These are phyloP conservation scores for Xiphophorus birchmanni DNA, from an alignment of 2,797 vertebrate genomes.

Conservation along the genomic window DNA sequence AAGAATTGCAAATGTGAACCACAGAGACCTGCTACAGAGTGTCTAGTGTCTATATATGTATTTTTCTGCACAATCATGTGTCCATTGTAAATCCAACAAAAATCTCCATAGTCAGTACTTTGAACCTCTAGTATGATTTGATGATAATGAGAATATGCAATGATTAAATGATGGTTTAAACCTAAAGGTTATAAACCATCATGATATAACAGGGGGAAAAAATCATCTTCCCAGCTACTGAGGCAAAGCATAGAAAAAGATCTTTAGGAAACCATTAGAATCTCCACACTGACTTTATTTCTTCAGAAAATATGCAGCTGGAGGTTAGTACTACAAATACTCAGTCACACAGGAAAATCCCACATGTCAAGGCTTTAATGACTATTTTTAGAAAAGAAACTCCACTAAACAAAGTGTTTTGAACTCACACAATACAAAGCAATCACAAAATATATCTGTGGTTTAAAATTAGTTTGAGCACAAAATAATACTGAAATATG, in stretches of 20 bases:
- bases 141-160: conserved; percentile 1
- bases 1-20: conserved; percentile 32
- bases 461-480: conserved; percentile 12
- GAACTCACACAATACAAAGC: conserved; percentile 9
- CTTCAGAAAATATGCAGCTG: neutral
- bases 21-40: conserved; percentile 30
- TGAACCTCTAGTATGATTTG: conserved; percentile 31
- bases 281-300: conserved; percentile 8
- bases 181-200: too few relatives aligned
- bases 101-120: conserved; percentile 31
- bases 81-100: conserved; percentile 27
- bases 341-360: conserved; percentile 23
- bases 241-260: neutral
- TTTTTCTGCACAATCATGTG: conserved; percentile 15
- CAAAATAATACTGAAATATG: conserved; percentile 52
- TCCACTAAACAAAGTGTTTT: neutral
- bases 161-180: too few relatives aligned
- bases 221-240: neutral
- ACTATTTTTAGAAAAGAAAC: conserved; percentile 12
- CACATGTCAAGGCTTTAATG: neutral
- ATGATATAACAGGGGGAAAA: too few relatives aligned
- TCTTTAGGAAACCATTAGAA: neutral
- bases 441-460: conserved; percentile 4
- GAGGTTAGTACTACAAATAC: neutral
- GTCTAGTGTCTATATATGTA: neutral